Conservation (phyloP, 2,113 vertebrate species). For the Macrotus californicus region DNA sequence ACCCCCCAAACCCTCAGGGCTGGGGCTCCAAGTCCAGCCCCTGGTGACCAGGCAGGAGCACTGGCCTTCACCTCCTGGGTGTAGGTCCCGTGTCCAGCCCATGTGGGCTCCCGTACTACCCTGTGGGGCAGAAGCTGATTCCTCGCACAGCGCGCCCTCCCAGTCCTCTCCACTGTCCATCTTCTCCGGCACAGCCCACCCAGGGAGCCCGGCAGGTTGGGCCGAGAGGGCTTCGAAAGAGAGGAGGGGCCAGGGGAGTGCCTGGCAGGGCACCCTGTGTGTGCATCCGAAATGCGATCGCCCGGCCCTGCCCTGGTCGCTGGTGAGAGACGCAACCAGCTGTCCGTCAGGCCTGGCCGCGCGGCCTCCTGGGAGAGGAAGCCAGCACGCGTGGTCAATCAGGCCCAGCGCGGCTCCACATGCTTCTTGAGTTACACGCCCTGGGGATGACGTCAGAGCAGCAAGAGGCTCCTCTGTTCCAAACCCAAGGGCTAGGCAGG, state of each 20-base stretch:
- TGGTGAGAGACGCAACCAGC: conserved; percentile 38
- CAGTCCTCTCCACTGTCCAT: not conserved
- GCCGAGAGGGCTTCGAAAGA: rapidly evolving
- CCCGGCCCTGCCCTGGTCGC: rapidly evolving
- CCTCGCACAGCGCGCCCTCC: rapidly evolving
- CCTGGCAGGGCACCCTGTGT: not conserved
- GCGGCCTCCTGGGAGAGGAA: not conserved
- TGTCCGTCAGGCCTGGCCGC: not conserved
- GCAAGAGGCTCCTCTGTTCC: conserved; percentile 28
- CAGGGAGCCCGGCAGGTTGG: not conserved
- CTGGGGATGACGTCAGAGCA: not conserved
- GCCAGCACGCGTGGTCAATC: conserved; percentile 20
- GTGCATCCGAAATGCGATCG: not conserved
- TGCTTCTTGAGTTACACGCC: conserved; percentile 35
- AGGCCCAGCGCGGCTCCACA: not conserved
- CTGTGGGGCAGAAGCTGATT: rapidly evolving
- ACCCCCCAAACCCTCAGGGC: not conserved
- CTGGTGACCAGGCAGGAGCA: not conserved
- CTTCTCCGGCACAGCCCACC: not conserved
- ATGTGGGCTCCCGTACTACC: rapidly evolving
- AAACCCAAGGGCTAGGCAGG: not conserved
- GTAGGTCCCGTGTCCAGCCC: rapidly evolving
- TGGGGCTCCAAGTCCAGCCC: rapidly evolving
- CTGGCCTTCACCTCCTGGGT: not conserved
- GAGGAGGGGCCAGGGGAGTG: no score